Evolutionary conservation across 2,888 invertebrate species (phyloP), one percentile per base, ranked within the genome.

Genomic region (Plutella xylostella): DNA sequence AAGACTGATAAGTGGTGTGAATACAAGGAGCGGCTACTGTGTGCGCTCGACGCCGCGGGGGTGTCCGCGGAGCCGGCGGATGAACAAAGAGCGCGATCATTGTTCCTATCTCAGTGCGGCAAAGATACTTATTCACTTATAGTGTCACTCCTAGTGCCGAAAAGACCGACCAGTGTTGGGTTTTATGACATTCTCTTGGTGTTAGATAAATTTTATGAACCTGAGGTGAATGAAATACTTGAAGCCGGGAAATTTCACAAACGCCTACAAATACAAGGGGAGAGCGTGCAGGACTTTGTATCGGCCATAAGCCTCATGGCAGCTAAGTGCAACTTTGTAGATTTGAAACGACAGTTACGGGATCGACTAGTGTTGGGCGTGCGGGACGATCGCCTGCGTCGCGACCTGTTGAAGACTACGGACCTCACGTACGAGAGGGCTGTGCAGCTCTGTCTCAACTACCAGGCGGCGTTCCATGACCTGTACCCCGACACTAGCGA

Each of bases 111-210:
- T 11, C 42, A 42, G 20, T 42, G 30, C 11, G 42, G 31, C 9
- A 45, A 45, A 30, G 45, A 45, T 5, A 42, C 45, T 30, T 45
- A 45, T 35, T 41, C 41, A 1, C 33, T 46, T n/a, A 31, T 42
- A 19, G 38, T 33, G 9, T 46, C 46, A 19, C 31, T 35, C 25
- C 20, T 37, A 37, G 37, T 37, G 17, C 37, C 37, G 9, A 18
- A 18, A 18, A 15, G 19, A 14, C 33, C 33, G 2, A 33, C 33
- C 14, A 15, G 15, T 15, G 33, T 33, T n/a, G 14, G 7, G n/a
- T 20, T 37, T 6, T 11, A 9, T 17, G 37, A 37, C 17, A 37
- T 37, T 20, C 15, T 37, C 7, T 11, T 19, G 9, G 25, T 25
- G 25, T 18, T 42, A 21, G 31, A 42, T 31, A 42, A 42, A 17